phyloP scores from a whole-genome alignment of 2,797 vertebrate species.

The Myotis findleyi region DNA sequence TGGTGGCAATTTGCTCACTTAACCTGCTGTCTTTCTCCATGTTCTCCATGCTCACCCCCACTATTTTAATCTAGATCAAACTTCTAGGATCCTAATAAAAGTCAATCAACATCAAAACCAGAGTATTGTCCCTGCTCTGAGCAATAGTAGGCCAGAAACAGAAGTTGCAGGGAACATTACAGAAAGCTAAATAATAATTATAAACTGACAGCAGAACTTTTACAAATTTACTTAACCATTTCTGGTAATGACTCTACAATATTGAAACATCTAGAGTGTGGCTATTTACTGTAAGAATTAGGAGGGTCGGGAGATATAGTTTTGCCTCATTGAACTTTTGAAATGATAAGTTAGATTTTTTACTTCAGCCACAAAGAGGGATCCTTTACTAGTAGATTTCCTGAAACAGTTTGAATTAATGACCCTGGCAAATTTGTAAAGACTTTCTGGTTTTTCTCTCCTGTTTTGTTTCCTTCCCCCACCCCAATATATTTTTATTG shows the following conservation, averaged over 20 bases:
- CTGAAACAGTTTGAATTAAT: conserved; percentile 51
- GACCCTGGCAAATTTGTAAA: not conserved
- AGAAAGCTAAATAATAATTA: conserved; percentile 63
- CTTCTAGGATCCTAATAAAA: conserved; percentile 65
- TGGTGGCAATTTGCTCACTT: conserved; percentile 62
- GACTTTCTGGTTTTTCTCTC: conserved; percentile 23
- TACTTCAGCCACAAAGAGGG: conserved; percentile 3
- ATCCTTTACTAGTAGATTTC: conserved; percentile 26
- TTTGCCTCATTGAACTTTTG: conserved; percentile 64
- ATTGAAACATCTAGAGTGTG: conserved; percentile 49
- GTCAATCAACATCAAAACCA: conserved; percentile 45
- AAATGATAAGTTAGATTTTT: conserved; percentile 68
- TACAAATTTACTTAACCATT: conserved; percentile 60
- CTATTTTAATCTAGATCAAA: conserved; percentile 61
- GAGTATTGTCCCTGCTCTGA: conserved; percentile 27
- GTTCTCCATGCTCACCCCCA: conserved; percentile 7
- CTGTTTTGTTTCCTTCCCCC: not conserved
- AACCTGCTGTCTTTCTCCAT: conserved; percentile 53
- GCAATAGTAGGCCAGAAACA: conserved; percentile 58
- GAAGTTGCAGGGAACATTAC: conserved; percentile 47
- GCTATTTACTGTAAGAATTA: conserved; percentile 16
- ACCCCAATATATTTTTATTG: no score
- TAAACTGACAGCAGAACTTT: conserved; percentile 59
- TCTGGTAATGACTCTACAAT: conserved; percentile 53
- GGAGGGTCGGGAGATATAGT: not conserved